Conservation (phyloP, 2,888 invertebrate genomes). For the Cenopis cana region DNA sequence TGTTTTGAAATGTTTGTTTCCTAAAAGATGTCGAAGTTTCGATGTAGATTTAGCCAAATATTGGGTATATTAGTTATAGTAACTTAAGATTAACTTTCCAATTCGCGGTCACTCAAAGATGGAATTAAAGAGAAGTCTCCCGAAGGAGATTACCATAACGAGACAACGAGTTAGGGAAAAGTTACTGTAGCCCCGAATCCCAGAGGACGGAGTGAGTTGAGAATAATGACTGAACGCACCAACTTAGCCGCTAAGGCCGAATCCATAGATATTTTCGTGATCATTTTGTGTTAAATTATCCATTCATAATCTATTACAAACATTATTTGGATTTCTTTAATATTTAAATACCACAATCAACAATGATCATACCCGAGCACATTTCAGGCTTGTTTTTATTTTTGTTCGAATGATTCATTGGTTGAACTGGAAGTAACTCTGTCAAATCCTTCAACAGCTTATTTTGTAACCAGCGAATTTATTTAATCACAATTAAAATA, state of each 20-base stretch:
- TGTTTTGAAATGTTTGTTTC: constrained; percentile 5
- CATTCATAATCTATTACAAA: constrained; percentile 25
- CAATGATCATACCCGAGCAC: neutral
- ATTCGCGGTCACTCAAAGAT: constrained; percentile 53
- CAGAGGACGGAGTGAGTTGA: constrained; percentile 55
- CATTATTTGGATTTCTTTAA: constrained; percentile 2
- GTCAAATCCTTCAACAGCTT: neutral
- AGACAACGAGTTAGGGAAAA: constrained; percentile 67
- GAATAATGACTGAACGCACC: constrained; percentile 65
- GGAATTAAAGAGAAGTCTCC: constrained; percentile 59
- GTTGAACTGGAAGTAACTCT: constrained; percentile 6
- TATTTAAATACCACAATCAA: neutral
- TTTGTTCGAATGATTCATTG: neutral
- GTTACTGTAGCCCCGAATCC: constrained; percentile 61
- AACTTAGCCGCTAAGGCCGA: constrained; percentile 58
- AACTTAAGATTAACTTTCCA: neutral
- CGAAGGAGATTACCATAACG: constrained; percentile 66
- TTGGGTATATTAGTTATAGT: too few relatives aligned
- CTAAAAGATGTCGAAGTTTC: neutral
- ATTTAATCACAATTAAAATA: constrained; percentile 27
- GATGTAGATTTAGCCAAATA: neutral
- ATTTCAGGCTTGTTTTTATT: neutral
- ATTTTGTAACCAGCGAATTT: constrained; percentile 2
- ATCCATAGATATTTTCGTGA: constrained; percentile 44
- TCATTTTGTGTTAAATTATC: constrained; percentile 32